Conservation (phyloP, 2,113 vertebrate genomes). For the Telmatochromis sp. region DNA sequence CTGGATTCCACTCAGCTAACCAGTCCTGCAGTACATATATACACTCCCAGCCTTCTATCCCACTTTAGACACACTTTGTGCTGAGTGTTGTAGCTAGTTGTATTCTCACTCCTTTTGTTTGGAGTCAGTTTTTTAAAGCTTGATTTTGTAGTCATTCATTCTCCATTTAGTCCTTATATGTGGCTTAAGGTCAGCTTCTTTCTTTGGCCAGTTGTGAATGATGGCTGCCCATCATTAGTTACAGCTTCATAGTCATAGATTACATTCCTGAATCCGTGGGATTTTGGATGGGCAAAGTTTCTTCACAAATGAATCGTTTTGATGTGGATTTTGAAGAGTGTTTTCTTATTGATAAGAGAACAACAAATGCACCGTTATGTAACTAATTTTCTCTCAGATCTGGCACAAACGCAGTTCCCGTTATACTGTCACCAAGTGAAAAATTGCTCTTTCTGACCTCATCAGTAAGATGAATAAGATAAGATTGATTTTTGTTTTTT, state of each 20-base stretch:
- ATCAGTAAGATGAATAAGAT: background rate
- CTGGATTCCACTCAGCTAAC: background rate
- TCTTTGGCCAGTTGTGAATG: background rate
- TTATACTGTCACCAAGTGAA: background rate
- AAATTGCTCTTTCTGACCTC: background rate
- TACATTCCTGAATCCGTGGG: background rate
- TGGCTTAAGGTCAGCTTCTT: background rate
- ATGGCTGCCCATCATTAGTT: background rate
- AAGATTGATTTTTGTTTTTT: background rate
- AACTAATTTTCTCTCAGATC: background rate
- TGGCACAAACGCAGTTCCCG: background rate
- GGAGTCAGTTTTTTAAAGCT: background rate
- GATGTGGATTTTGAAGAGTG: background rate
- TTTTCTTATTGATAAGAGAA: background rate
- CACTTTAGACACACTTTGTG: background rate
- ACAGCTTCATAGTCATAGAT: background rate
- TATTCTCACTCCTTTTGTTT: background rate
- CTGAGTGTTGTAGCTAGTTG: background rate
- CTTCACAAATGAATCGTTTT: background rate
- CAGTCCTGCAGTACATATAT: background rate
- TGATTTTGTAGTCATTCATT: background rate
- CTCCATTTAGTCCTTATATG: background rate
- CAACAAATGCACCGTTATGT: accelerated
- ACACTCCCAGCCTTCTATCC: background rate
- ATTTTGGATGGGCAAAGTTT: background rate